These are phyloP conservation scores for Drosophila leonis DNA, from an alignment of 2,888 invertebrate genomes.

Conservation along the genomic window DNA sequence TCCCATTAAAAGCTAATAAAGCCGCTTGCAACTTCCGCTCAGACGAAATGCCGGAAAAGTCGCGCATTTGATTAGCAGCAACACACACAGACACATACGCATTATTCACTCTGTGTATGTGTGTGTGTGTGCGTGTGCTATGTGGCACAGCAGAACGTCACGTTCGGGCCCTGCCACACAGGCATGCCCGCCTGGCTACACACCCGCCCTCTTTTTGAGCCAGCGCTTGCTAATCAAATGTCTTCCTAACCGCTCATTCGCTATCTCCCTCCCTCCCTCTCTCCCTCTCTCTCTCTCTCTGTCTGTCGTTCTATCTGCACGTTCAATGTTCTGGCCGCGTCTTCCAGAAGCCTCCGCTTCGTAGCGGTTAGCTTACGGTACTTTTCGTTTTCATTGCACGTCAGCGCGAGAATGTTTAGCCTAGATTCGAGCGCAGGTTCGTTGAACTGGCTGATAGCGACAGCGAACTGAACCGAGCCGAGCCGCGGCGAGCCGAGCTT, in stretches of 20 bases:
- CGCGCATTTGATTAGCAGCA: slow-evolving; percentile 68
- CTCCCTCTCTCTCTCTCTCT: neutral
- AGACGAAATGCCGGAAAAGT: slow-evolving; percentile 54
- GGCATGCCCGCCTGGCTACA: slow-evolving; percentile 23
- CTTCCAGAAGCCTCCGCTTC: slow-evolving; percentile 61
- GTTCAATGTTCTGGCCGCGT: slow-evolving; percentile 57
- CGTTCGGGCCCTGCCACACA: slow-evolving; percentile 65
- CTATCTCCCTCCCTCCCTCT: neutral
- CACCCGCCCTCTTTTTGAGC: slow-evolving; percentile 48
- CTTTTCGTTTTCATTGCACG: slow-evolving; percentile 86
- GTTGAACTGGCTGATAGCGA: slow-evolving; percentile 82
- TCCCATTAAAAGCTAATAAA: slow-evolving; percentile 78
- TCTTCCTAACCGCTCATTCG: slow-evolving; percentile 7
- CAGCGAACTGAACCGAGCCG: slow-evolving; percentile 23
- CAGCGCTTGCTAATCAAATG: slow-evolving; percentile 74
- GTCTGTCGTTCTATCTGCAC: slow-evolving; percentile 9
- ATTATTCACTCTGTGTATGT: neutral
- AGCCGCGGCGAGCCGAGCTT: slow-evolving; percentile 24
- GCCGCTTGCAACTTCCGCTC: slow-evolving; percentile 70
- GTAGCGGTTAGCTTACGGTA: slow-evolving; percentile 86
- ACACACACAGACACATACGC: slow-evolving; percentile 16
- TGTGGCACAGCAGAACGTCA: slow-evolving; percentile 70
- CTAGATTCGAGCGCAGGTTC: slow-evolving; percentile 85
- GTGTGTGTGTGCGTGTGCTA: slow-evolving; percentile 24
- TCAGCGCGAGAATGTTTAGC: slow-evolving; percentile 85